Evolutionary conservation across 1,140 invertebrate genomes (phyloP), one percentile per base, ranked within the genome.

Genomic region (Caenorhabditis briggsae): DNA sequence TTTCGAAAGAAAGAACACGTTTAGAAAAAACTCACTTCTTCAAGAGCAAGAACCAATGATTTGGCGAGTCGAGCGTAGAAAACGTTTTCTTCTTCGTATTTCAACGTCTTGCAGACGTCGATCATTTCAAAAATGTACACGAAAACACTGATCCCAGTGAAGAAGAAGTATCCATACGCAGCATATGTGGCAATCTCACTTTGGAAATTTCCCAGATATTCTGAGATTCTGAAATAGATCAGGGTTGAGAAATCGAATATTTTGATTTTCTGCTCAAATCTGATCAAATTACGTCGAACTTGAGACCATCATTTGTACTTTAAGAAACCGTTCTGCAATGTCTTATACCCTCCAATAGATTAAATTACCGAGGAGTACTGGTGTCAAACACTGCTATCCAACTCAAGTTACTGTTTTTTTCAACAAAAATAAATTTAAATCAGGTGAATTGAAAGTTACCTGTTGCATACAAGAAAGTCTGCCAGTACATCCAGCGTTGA

Each of bases 61-160:
- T 92, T 92, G 56, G 91, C 91, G 6, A 92, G 55, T 23, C 91
- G 83, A 1, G 91, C 91, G 61, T 92, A 91, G 88, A 91, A 92
- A 8, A 92, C 89, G 64, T 92, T 88, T 78, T 92, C 91, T 64
- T 91, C 91, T 25, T 92, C 91, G 64, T 92, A 85, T 86, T 92
- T 92, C 41, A 92, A 82, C 14, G 91, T 92, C 25, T 90, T 70
- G 59, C 91, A 92, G 16, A 92, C 91, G 83, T 92, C 91, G 33
- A 89, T 87, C 89, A 91, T 91, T 82, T 91, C 90, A 46, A 92
- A 90, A 23, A 92, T 83, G 83, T 92, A 92, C 14, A 92, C 91
- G 18, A 92, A 85, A 23, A 91, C 82, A 56, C 88, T 89, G 53
- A 91, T 88, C 41, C 90, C 91, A 3, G 91, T 92, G 82, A 92